Evolutionary conservation across 1,140 invertebrate species (phyloP).

Genomic region (Bombus ignitus): DNA sequence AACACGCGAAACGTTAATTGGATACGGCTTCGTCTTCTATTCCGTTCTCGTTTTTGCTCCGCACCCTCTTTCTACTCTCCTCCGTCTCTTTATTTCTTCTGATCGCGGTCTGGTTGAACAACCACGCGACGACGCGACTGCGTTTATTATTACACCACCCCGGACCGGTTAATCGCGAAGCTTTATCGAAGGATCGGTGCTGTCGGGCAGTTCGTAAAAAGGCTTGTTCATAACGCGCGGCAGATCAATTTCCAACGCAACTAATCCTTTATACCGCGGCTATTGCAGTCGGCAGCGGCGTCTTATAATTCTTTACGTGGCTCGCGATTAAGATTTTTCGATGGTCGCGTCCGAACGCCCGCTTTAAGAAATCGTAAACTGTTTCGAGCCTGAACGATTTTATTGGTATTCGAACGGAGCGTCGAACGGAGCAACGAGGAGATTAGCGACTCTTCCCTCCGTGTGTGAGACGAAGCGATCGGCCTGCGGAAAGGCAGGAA

Average conservation of each 20-base stretch:
- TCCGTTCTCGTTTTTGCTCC: not conserved
- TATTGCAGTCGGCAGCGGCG: not conserved
- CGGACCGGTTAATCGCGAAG: conserved; percentile 4
- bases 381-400: not conserved
- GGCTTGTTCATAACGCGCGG: conserved; percentile 21
- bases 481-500: not conserved
- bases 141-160: conserved; percentile 63
- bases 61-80: not conserved
- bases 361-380: conserved; percentile 7
- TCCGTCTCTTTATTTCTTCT: not conserved
- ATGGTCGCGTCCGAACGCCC: not conserved
- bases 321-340: conserved; percentile 29
- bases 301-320: not conserved
- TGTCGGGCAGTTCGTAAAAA: conserved; percentile 28
- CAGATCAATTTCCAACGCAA: conserved; percentile 5
- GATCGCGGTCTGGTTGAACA: conserved; percentile 38
- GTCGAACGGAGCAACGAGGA: not conserved
- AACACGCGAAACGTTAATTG: no score
- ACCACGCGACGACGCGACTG: conserved; percentile 28
- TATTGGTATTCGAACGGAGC: not conserved
- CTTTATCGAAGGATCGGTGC: conserved; percentile 19
- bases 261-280: not conserved
- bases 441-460: not conserved
- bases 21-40: conserved; percentile 8
- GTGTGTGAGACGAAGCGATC: not conserved